Conservation (phyloP, 53 echinoderm and acorn worm species). For the Echinarachnius parma region DNA sequence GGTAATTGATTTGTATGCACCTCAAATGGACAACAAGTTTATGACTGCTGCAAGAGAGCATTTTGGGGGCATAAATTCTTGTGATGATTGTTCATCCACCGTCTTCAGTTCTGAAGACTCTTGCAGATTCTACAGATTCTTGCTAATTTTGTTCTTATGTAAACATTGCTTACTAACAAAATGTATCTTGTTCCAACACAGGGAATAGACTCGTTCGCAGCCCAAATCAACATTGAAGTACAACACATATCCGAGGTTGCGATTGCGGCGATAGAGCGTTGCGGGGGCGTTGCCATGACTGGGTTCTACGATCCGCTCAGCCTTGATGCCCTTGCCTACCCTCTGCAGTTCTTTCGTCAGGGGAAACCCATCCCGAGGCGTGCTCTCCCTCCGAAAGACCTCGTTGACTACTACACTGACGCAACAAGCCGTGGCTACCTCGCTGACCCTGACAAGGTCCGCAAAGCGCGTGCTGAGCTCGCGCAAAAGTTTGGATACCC, state of each 20-base stretch:
- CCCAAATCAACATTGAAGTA: slow-evolving; percentile 90
- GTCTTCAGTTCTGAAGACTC: too few species aligned
- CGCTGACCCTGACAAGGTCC: slow-evolving; percentile 70
- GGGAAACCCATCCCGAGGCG: slow-evolving; percentile 88
- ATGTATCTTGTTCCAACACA: slow-evolving; percentile 30
- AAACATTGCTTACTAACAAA: too few species aligned
- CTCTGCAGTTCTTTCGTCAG: slow-evolving; percentile 73
- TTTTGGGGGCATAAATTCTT: too few species aligned
- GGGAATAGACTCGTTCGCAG: slow-evolving; percentile 80
- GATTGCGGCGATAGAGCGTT: slow-evolving; percentile 76
- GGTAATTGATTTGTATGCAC: too few species aligned
- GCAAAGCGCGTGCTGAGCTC: slow-evolving; percentile 51
- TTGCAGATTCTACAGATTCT: too few species aligned
- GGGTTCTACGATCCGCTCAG: slow-evolving; percentile 94
- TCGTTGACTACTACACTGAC: slow-evolving; percentile 71
- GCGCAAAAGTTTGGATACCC: slow-evolving; percentile 82
- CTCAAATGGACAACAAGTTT: too few species aligned
- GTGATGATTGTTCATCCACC: too few species aligned
- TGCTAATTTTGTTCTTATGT: too few species aligned
- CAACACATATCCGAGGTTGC: slow-evolving; percentile 80
- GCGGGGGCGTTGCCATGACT: slow-evolving; percentile 63
- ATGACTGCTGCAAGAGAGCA: too few species aligned
- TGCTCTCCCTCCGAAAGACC: slow-evolving; percentile 72
- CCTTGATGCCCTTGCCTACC: slow-evolving; percentile 75
- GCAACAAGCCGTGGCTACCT: slow-evolving; percentile 78